Conservation (phyloP, 2,888 invertebrate genomes). For the Chironomus riparius region DNA sequence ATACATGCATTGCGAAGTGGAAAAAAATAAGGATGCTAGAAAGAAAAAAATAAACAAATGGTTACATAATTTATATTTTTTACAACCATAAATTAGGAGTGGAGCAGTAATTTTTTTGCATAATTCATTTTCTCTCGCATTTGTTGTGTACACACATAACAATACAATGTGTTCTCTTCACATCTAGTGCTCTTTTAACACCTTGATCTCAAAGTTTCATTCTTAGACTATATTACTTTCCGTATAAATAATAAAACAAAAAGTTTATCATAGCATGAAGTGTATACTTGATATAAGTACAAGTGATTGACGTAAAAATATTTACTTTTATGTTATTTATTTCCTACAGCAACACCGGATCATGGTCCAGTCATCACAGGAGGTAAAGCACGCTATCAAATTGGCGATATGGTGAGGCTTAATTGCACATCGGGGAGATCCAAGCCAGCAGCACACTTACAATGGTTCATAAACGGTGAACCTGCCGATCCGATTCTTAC, state of each 20-base stretch:
- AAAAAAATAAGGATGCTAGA: background rate
- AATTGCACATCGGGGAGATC: constrained; percentile 79
- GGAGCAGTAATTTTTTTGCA: background rate
- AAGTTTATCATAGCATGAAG: too few relatives aligned
- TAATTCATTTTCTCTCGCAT: constrained; percentile 5
- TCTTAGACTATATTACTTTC: background rate
- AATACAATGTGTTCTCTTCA: background rate
- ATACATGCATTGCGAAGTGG: background rate
- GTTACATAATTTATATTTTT: constrained; percentile 2
- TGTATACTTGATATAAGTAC: background rate
- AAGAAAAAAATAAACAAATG: background rate
- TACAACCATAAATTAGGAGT: background rate
- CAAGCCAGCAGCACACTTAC: constrained; percentile 70
- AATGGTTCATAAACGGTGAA: constrained; percentile 82
- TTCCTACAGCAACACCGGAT: background rate
- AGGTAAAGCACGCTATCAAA: constrained; percentile 70
- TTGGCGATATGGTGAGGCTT: constrained; percentile 70
- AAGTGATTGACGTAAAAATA: background rate
- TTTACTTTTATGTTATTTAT: too few relatives aligned
- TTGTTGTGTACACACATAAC: background rate
- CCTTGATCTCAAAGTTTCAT: background rate
- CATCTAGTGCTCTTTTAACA: background rate
- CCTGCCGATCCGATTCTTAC: constrained; percentile 51
- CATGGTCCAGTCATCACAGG: constrained; percentile 40
- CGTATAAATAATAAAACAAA: background rate